A percentile compares a stretch with the other conserved stretches of the same genome.
Conservation (phyloP, 2,113 vertebrate genomes). For the Datnioides undecimradiatus region DNA sequence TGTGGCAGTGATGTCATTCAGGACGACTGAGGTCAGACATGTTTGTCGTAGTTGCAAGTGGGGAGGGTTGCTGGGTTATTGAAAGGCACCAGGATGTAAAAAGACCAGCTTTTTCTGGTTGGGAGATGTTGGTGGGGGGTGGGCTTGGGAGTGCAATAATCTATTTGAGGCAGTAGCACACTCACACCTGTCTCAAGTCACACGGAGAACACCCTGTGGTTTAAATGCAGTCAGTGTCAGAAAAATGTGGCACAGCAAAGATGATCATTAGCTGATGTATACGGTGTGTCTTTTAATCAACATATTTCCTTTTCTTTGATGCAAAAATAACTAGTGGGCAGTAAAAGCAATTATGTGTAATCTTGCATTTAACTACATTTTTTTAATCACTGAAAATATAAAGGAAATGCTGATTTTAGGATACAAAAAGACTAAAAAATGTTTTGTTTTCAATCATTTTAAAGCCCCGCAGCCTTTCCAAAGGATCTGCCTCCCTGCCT, state of each 20-base stretch:
- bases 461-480: background rate
- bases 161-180: constrained; percentile 67
- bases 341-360: background rate
- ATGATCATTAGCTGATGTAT: background rate
- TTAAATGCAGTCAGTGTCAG: background rate
- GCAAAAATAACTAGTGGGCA: background rate
- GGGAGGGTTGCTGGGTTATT: constrained; percentile 32
- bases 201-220: constrained; percentile 7
- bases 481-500: constrained; percentile 20
- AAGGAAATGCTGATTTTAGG: background rate
- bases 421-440: background rate
- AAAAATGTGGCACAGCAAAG: constrained; percentile 9
- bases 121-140: background rate
- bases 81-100: constrained; percentile 45
- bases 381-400: background rate
- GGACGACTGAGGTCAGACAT: constrained; percentile 51
- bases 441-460: constrained; percentile 1
- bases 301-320: background rate
- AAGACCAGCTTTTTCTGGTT: constrained; percentile 38
- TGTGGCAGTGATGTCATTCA: constrained; percentile 53
- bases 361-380: background rate
- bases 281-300: background rate
- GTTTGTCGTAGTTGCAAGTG: constrained; percentile 36
- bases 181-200: constrained; percentile 66
- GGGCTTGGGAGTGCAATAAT: constrained; percentile 25